These are phyloP conservation scores for Cetonia aurata DNA, from an alignment of 2,888 invertebrate species.

Conservation along the genomic window DNA sequence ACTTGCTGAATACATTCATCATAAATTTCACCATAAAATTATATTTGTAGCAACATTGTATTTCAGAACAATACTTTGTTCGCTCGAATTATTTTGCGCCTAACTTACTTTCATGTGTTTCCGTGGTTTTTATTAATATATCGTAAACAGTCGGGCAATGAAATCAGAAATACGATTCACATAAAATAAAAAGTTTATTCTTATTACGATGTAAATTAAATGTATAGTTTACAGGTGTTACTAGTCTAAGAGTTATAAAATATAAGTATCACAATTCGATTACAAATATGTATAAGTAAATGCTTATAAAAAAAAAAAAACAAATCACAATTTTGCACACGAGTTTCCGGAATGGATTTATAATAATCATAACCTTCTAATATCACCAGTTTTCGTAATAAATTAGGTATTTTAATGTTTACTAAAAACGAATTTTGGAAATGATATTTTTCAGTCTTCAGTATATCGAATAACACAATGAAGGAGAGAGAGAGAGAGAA, in stretches of 20 bases:
- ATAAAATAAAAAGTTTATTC: conserved; percentile 32
- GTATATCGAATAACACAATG: conserved; percentile 2
- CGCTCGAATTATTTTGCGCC: too few relatives aligned
- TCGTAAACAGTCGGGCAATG: too few relatives aligned
- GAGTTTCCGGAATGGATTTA: conserved; percentile 17
- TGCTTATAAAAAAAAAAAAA: conserved; percentile 8
- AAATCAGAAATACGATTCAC: background rate
- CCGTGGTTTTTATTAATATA: too few relatives aligned
- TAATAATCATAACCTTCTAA: background rate
- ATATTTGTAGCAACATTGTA: too few relatives aligned
- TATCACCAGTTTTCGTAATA: conserved; percentile 4
- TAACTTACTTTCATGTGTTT: too few relatives aligned
- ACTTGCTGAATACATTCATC: too few relatives aligned
- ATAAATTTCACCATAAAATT: too few relatives aligned
- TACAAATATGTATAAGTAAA: background rate
- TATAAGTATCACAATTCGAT: conserved; percentile 30
- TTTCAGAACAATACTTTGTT: too few relatives aligned
- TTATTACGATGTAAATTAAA: background rate
- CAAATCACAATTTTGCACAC: conserved; percentile 30
- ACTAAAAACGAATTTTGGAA: background rate
- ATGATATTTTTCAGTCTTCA: conserved; percentile 1
- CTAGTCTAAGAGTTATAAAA: conserved; percentile 21
- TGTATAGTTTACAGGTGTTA: background rate
- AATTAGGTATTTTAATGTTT: background rate
- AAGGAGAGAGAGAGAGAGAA: background rate